phyloP scores from a whole-genome alignment of 53 echinoderm and acorn worm genomes.

The Echinometra lucunter region DNA sequence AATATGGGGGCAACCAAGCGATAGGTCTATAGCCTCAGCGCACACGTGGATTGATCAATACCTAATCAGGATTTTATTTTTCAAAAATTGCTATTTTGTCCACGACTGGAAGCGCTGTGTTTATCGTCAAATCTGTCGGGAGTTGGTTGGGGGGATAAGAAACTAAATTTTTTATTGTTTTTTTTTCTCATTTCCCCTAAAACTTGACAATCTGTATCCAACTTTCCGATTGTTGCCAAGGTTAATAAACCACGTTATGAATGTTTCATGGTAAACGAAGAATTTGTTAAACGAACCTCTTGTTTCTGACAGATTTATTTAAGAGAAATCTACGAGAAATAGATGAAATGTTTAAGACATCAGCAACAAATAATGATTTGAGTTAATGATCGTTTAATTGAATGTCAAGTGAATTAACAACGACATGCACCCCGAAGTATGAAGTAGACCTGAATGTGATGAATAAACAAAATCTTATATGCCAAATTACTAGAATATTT shows the following conservation, averaged over 20 bases:
- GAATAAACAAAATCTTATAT: background rate
- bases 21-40: background rate
- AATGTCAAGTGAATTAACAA: background rate
- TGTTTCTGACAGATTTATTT: background rate
- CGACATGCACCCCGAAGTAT: background rate
- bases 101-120: background rate
- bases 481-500: background rate
- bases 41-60: background rate
- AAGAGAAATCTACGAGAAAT: background rate
- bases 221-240: background rate
- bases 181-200: background rate
- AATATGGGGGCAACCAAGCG: conserved; percentile 23
- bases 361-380: background rate
- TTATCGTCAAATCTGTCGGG: background rate
- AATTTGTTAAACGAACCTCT: background rate
- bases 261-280: background rate
- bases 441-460: too few relatives aligned
- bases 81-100: background rate
- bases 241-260: background rate
- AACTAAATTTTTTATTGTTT: background rate
- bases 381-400: background rate
- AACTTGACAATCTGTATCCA: too few relatives aligned
- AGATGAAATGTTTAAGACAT: background rate
- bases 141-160: background rate
- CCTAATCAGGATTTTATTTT: background rate